Evolutionary conservation across 2,888 invertebrate genomes (phyloP).

Genomic region (Drosophila infuscata): DNA sequence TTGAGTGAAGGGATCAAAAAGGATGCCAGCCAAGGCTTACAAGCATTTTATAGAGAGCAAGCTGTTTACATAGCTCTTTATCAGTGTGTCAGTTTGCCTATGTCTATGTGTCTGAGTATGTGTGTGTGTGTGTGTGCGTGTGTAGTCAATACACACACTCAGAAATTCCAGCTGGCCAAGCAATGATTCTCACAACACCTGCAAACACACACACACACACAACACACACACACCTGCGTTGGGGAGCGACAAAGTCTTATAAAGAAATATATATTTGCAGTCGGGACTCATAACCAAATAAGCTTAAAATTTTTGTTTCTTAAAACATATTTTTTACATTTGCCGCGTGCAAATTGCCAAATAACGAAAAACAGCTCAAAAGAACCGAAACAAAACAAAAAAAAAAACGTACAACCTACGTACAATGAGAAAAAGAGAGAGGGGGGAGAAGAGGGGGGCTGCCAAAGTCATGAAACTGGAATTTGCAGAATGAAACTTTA

Average conservation of each 20-base stretch:
- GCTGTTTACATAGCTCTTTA: constrained; percentile 44
- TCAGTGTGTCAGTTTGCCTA: constrained; percentile 8
- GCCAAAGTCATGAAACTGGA: constrained; percentile 43
- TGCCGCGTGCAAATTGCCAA: constrained; percentile 48
- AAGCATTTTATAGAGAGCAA: constrained; percentile 52
- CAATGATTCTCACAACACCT: constrained; percentile 33
- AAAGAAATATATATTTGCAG: constrained; percentile 61
- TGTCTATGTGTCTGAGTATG: constrained; percentile 21
- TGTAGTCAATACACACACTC: constrained; percentile 18
- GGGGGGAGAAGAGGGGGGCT: neutral
- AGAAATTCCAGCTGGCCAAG: constrained; percentile 33
- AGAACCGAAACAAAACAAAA: constrained; percentile 33
- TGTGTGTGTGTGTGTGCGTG: constrained; percentile 11
- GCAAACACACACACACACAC: constrained; percentile 16
- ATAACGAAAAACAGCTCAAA: constrained; percentile 35
- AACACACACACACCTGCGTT: constrained; percentile 18
- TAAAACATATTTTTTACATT: constrained; percentile 62
- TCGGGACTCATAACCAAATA: constrained; percentile 75
- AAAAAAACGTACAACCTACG: constrained; percentile 1
- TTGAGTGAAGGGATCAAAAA: constrained; percentile 59
- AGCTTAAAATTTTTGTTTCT: constrained; percentile 54
- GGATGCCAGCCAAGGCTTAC: constrained; percentile 55
- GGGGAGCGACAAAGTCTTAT: constrained; percentile 35
- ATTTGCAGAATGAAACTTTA: constrained; percentile 71
- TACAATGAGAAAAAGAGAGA: neutral